Evolutionary conservation across 92 coral and sea anemone species (phyloP), one percentile per base, ranked within the genome.

Genomic region (Zoanthus solanderi): DNA sequence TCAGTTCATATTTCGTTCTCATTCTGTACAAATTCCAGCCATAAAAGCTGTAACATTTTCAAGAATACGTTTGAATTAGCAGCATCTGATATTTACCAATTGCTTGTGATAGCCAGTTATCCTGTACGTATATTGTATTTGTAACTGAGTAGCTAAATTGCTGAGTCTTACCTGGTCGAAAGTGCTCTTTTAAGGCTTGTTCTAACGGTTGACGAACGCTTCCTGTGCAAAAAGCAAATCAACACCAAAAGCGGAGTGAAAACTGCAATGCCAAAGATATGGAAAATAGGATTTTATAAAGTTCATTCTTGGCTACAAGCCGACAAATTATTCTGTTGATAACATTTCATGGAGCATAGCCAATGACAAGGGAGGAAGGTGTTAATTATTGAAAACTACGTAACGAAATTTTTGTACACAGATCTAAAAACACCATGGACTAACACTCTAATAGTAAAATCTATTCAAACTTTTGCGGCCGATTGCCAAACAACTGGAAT

Each of bases 111-210:
- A 14, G 48, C 58, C 61, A 32, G 2, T 6, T 72, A 16, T 16
- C 23, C 29, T 23, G 14, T 67, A 0, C 72, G n/a, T n/a, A 58
- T 23, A 31, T 34, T 8, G 14, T 28, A n/a, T 31, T 68, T 68
- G 46, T 2, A 13, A 12, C 9, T 23, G 8, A 29, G 0, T 6
- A 18, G 23, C 18, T 6, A 67, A 29, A 5, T 37, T 7, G 6
- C 45, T 16, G 46, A 32, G 7, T 18, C 88, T n/a, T 67, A 90
- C 93, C 90, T 90, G 61, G 89, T n/a, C 9, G 93, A 90, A 6
- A 48, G 14, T 6, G 90, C 16, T 37, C 83, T 86, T 80, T 57
- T 75, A 4, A 90, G 71, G 69, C 50, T 84, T 30, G 77, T 79
- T 6, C 87, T 87, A 53, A 87, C 76, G n/a, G 60, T 16, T 9